These are phyloP conservation scores for Thamnophis elegans DNA, from an alignment of 2,797 vertebrate species.

Conservation along the genomic window DNA sequence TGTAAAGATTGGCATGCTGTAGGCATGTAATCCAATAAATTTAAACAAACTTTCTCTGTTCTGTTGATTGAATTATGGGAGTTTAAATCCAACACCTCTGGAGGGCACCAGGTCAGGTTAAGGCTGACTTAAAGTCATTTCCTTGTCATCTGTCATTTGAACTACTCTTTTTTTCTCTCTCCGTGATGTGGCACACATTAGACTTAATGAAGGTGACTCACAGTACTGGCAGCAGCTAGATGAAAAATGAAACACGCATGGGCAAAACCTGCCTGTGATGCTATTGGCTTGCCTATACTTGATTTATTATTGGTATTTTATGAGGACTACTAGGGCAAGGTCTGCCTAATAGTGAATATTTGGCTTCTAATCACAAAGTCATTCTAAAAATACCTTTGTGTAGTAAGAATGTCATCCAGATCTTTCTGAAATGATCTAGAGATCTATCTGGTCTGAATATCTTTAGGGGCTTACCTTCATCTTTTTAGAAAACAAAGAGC, in stretches of 20 bases:
- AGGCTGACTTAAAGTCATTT: background rate
- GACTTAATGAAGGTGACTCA: slow-evolving; percentile 10
- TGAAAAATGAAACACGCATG: background rate
- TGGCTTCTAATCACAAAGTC: background rate
- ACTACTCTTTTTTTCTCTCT: background rate
- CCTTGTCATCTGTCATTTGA: background rate
- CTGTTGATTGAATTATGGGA: background rate
- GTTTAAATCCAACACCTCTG: background rate
- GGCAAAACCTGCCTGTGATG: background rate
- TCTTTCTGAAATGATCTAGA: background rate
- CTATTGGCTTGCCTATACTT: background rate
- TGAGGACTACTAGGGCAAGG: background rate
- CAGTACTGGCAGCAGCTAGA: background rate
- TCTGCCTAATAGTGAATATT: background rate
- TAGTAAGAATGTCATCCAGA: background rate
- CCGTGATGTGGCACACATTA: background rate
- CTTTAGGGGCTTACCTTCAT: background rate
- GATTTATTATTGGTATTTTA: background rate
- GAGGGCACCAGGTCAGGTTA: background rate
- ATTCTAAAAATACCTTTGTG: background rate
- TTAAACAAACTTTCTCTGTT: background rate
- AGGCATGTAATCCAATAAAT: background rate
- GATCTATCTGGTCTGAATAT: background rate
- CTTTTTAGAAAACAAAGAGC: background rate
- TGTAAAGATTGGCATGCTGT: background rate